Conservation (phyloP, 2,113 vertebrate genomes). For the Eulemur macaco region DNA sequence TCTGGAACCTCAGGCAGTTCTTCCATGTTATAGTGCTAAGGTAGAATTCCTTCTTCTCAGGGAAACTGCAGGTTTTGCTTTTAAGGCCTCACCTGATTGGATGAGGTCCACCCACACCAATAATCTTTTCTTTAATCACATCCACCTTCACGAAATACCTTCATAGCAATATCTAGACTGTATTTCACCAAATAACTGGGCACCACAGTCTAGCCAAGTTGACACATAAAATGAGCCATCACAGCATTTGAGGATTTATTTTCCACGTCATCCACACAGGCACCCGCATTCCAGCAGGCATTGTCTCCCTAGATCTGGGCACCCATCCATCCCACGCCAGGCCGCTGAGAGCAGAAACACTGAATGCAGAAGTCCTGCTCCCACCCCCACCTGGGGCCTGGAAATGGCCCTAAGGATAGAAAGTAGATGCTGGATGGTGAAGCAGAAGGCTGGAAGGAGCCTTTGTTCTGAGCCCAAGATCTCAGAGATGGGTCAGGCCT, state of each 20-base stretch:
- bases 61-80: background rate
- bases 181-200: background rate
- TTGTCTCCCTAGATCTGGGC: background rate
- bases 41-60: background rate
- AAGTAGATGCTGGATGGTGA: background rate
- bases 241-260: background rate
- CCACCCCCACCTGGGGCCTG: background rate
- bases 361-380: background rate
- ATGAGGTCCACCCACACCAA: background rate
- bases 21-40: background rate
- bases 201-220: background rate
- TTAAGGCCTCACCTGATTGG: background rate
- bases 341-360: background rate
- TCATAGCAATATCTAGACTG: background rate
- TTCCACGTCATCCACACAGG: background rate
- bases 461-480: background rate
- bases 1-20: background rate
- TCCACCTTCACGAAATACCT: background rate
- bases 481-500: background rate
- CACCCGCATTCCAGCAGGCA: background rate
- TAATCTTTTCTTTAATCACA: background rate
- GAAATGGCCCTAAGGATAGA: background rate
- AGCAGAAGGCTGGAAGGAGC: background rate
- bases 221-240: background rate
- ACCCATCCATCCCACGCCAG: background rate